These are phyloP conservation scores for Gyrodactylus salaris DNA, from an alignment of 1,140 invertebrate species.

Conservation along the genomic window DNA sequence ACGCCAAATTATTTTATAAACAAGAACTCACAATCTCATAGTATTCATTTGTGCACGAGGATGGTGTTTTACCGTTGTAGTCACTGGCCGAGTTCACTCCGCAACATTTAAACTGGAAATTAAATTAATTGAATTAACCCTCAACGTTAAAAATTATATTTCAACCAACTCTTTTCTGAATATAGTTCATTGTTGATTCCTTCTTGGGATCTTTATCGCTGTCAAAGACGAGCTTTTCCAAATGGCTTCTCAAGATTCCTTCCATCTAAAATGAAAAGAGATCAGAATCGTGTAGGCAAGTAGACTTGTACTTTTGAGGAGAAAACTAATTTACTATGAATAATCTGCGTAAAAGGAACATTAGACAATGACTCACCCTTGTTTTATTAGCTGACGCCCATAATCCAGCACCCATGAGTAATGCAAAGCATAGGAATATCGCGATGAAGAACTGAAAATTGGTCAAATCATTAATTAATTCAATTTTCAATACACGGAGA, in stretches of 20 bases:
- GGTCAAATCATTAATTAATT: background rate
- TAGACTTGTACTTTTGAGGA: background rate
- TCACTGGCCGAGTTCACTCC: background rate
- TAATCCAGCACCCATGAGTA: background rate
- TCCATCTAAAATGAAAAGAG: background rate
- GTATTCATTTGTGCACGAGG: background rate
- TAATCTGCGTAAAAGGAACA: no score
- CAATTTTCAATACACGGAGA: background rate
- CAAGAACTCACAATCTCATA: background rate
- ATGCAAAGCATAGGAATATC: background rate
- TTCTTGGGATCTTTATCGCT: background rate
- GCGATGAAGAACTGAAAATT: background rate
- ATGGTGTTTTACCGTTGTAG: background rate
- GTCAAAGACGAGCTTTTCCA: background rate
- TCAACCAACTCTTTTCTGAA: background rate
- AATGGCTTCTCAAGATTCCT: background rate
- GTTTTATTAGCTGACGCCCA: background rate
- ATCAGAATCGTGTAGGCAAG: background rate
- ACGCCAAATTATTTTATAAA: background rate
- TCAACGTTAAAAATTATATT: background rate
- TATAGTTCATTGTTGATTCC: background rate
- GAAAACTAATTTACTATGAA: no score
- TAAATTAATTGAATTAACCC: background rate
- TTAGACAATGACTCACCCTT: background rate
- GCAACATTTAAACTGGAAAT: background rate